phyloP scores from a whole-genome alignment of 2,888 invertebrate species.

The Perithous albicinctus region DNA sequence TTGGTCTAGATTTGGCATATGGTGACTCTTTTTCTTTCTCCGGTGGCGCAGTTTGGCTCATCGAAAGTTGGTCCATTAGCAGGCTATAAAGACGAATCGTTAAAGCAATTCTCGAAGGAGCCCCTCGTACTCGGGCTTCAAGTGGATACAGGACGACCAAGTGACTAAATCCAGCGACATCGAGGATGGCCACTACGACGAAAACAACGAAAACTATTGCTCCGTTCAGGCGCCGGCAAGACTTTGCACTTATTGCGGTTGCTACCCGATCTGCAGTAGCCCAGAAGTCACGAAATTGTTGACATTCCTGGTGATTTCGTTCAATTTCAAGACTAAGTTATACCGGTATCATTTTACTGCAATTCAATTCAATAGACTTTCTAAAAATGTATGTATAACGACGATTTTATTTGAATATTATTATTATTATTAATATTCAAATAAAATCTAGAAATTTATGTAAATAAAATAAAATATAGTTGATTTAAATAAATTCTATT shows the following conservation, averaged over 20 bases:
- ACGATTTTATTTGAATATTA: not conserved
- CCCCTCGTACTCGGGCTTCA: slow-evolving; percentile 11
- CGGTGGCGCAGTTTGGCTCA: slow-evolving; percentile 62
- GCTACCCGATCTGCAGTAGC: slow-evolving; percentile 43
- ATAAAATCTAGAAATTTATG: too few species aligned
- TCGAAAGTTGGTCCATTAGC: slow-evolving; percentile 75
- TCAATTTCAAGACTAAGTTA: slow-evolving; percentile 12
- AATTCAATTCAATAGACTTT: not conserved
- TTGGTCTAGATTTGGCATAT: not conserved
- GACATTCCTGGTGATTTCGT: slow-evolving; percentile 23
- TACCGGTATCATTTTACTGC: not conserved
- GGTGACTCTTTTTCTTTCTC: not conserved
- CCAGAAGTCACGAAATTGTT: slow-evolving; percentile 56
- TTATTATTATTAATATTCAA: too few species aligned
- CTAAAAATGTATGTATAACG: not conserved
- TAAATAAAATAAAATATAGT: too few species aligned
- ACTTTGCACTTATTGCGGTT: slow-evolving; percentile 34
- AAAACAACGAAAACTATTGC: slow-evolving; percentile 4
- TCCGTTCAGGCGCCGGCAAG: slow-evolving; percentile 25
- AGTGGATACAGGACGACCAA: slow-evolving; percentile 46
- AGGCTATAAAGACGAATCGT: slow-evolving; percentile 72
- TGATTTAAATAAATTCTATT: too few species aligned
- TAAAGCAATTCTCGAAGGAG: slow-evolving; percentile 70
- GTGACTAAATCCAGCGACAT: slow-evolving; percentile 19
- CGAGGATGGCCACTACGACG: slow-evolving; percentile 6